Evolutionary conservation across 2,797 vertebrate genomes (phyloP).

Genomic region (Clarias laeviceps): DNA sequence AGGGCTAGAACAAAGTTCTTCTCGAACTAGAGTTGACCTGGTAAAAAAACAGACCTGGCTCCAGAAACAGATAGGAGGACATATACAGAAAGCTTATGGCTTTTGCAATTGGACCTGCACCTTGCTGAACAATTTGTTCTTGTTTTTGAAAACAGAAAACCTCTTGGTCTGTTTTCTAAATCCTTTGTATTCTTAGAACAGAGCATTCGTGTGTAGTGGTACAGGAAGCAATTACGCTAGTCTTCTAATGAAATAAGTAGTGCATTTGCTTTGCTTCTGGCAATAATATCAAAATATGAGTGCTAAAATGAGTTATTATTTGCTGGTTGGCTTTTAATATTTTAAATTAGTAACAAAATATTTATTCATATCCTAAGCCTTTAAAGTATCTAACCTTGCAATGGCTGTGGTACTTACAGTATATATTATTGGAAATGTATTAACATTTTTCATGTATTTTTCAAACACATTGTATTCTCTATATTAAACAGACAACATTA

Average conservation of each 20-base stretch:
- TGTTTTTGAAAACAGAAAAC: neutral
- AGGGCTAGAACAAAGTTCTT: constrained; percentile 1
- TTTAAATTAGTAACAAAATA: neutral
- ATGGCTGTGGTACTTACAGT: neutral
- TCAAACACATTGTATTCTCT: neutral
- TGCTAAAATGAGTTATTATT: neutral
- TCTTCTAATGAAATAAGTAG: constrained; percentile 27
- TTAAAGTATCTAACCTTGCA: neutral
- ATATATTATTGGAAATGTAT: neutral
- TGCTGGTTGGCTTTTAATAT: neutral
- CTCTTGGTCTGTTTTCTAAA: neutral
- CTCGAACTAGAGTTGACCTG: constrained; percentile 17
- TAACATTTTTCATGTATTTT: neutral
- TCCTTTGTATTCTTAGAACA: neutral
- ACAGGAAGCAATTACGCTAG: neutral
- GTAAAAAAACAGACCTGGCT: constrained; percentile 21
- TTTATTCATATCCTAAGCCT: neutral
- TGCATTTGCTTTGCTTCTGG: constrained; percentile 9
- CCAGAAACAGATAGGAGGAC: neutral
- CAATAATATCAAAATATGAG: neutral
- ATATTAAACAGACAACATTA: too few species aligned
- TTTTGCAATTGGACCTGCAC: constrained; percentile 4
- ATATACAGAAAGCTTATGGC: neutral
- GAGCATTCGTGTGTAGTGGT: neutral
- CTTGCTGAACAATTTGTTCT: neutral